Percentiles rank a stretch among this genome's conserved stretches.
Evolutionary conservation across 2,797 vertebrate genomes (phyloP).

Genomic region (Anas flavirostris): DNA sequence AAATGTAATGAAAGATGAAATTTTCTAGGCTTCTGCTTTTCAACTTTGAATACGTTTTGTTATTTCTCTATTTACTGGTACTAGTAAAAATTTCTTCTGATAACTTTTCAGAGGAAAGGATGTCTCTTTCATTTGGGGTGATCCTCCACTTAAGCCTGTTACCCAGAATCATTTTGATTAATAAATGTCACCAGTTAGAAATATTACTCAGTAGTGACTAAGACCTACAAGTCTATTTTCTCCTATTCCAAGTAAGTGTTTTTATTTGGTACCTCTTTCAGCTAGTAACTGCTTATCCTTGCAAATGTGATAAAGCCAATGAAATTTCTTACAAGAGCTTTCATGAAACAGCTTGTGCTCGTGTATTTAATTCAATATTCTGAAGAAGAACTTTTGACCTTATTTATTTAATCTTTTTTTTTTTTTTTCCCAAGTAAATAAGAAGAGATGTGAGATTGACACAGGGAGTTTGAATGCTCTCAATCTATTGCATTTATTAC

Average conservation of each 20-base stretch:
- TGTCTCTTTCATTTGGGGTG: no score
- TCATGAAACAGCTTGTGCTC: neutral
- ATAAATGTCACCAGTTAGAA: no score
- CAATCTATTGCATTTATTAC: neutral
- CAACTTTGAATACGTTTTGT: neutral
- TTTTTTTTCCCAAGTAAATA: neutral
- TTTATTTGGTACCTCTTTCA: neutral
- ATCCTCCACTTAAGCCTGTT: no score
- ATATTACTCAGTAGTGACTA: no score
- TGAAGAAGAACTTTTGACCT: neutral
- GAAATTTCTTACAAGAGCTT: neutral
- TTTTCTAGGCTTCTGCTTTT: neutral
- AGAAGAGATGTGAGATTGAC: neutral
- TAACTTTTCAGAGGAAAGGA: no score
- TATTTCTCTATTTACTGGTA: neutral
- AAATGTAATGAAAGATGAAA: neutral
- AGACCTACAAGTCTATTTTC: no score
- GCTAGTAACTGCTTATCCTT: neutral
- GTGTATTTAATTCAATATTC: neutral
- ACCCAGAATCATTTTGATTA: no score
- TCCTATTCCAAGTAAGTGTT: no score
- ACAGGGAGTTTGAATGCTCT: neutral
- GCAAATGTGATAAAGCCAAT: neutral
- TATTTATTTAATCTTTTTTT: neutral
- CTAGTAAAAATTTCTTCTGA: neutral